phyloP scores from a whole-genome alignment of 2,888 invertebrate genomes.

The Mythimna ferrago region DNA sequence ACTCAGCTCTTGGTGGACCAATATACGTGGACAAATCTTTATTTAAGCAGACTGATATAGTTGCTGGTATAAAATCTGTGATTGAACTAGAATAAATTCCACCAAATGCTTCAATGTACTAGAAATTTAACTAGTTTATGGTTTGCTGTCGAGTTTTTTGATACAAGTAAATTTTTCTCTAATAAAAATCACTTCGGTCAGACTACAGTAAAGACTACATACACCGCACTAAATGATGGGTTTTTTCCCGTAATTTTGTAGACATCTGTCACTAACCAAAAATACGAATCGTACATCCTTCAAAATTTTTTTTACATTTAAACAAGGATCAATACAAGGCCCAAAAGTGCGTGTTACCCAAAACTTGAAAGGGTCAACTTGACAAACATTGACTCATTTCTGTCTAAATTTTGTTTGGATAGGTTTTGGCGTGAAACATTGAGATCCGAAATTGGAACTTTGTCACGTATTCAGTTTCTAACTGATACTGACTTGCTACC shows the following conservation, averaged over 20 bases:
- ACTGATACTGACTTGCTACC: conserved; percentile 30
- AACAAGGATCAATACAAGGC: conserved; percentile 6
- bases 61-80: no score
- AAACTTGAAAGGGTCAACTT: conserved; percentile 54
- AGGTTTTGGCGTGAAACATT: conserved; percentile 54
- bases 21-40: no score
- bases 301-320: conserved; percentile 3
- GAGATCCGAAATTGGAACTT: conserved; percentile 51
- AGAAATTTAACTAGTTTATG: no score
- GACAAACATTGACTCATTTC: conserved; percentile 60
- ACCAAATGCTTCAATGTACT: no score
- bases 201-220: no score
- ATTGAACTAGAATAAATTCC: no score
- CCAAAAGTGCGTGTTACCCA: conserved; percentile 30
- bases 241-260: background rate
- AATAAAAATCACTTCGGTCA: background rate
- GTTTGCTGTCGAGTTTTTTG: no score
- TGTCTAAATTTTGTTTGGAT: conserved; percentile 57
- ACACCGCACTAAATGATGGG: no score
- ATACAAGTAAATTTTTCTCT: background rate
- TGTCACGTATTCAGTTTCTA: conserved; percentile 54
- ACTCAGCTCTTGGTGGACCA: no score
- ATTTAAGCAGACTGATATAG: no score
- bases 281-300: background rate
- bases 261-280: background rate